These are phyloP conservation scores for Plumapathes pennacea DNA, from an alignment of 92 coral and sea anemone genomes.

Conservation along the genomic window DNA sequence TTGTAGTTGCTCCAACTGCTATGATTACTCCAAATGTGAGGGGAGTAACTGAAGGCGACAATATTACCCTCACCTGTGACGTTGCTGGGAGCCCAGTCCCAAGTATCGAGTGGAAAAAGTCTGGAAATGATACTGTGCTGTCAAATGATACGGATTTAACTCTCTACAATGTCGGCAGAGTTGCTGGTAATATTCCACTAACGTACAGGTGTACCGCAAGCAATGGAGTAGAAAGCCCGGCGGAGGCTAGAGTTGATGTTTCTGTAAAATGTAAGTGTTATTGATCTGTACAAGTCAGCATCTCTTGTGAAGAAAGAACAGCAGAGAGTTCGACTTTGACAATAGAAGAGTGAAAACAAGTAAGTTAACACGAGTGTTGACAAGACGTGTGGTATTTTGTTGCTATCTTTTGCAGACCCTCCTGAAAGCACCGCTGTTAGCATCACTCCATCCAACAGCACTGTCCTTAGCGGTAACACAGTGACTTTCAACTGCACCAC, in stretches of 20 bases:
- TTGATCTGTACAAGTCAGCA: too few species aligned
- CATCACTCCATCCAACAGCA: not conserved
- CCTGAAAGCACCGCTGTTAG: slow-evolving; percentile 6
- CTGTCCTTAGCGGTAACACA: not conserved
- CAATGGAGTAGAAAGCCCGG: not conserved
- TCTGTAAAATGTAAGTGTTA: slow-evolving; percentile 1
- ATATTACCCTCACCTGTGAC: not conserved
- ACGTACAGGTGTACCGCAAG: slow-evolving; percentile 7
- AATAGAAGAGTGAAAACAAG: too few species aligned
- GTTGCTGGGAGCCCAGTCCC: slow-evolving; percentile 7
- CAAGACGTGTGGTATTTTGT: too few species aligned
- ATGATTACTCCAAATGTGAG: not conserved
- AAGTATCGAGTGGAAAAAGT: slow-evolving; percentile 3
- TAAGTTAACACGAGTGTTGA: too few species aligned
- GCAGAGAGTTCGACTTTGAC: too few species aligned
- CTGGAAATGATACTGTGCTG: not conserved
- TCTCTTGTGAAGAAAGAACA: too few species aligned
- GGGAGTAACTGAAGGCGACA: slow-evolving; percentile 2
- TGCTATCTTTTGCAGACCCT: not conserved
- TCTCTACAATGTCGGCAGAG: too few species aligned
- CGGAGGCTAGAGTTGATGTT: not conserved
- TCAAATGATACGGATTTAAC: not conserved
- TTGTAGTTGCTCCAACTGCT: not conserved
- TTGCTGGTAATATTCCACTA: too few species aligned
- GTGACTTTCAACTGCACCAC: slow-evolving; percentile 32